phyloP scores from a whole-genome alignment of 2,888 invertebrate species.

The Tetragonisca angustula region DNA sequence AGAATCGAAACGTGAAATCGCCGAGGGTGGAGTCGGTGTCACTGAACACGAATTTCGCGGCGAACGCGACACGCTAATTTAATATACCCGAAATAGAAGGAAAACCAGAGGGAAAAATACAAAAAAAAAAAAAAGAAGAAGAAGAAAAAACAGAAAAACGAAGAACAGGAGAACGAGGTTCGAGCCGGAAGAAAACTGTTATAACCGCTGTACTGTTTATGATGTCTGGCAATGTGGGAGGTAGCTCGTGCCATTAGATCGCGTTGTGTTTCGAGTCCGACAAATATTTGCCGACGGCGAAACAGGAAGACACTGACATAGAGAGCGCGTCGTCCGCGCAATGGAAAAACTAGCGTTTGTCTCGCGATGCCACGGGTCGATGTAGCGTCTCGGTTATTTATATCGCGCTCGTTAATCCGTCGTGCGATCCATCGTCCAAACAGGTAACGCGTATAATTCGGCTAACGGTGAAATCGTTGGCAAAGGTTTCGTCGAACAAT shows the following conservation, averaged over 20 bases:
- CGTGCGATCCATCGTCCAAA: not conserved
- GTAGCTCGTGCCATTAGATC: constrained; percentile 53
- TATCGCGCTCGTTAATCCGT: constrained; percentile 47
- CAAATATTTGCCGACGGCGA: constrained; percentile 63
- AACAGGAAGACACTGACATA: constrained; percentile 46
- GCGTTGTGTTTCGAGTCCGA: constrained; percentile 51
- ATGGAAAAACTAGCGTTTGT: constrained; percentile 36
- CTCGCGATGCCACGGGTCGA: constrained; percentile 53
- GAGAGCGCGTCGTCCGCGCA: constrained; percentile 10
- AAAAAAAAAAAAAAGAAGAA: not conserved
- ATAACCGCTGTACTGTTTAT: constrained; percentile 22
- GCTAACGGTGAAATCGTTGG: constrained; percentile 20
- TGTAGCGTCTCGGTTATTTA: constrained; percentile 59
- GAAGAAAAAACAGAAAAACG: no score
- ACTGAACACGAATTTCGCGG: not conserved
- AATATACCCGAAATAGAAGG: not conserved
- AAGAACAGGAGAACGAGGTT: not conserved
- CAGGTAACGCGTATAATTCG: constrained; percentile 30
- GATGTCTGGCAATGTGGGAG: not conserved
- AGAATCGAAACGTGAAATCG: not conserved
- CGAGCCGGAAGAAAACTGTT: constrained; percentile 2
- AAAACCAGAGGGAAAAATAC: not conserved
- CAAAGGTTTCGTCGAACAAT: constrained; percentile 19
- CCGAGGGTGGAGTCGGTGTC: not conserved
- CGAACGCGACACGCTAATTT: constrained; percentile 14